Base-by-base conservation (phyloP, 2,888 invertebrate species). In the Thecophora atra region DNA sequence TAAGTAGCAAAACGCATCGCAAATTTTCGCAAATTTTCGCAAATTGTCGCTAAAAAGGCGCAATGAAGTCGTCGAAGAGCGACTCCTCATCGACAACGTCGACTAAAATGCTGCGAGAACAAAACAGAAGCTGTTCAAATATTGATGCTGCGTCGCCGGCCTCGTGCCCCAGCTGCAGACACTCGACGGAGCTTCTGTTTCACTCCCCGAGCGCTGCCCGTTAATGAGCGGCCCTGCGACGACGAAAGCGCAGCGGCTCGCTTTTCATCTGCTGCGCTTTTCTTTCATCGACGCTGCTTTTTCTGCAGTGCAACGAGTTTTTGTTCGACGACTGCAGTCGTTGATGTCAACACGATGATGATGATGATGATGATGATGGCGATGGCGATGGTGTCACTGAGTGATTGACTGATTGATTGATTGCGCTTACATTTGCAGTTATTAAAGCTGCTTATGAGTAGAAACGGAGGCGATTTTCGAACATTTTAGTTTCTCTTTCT, bases 71-170 rank as follows among this genome's bases (percentile, higher is more conserved):
- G 44, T 42, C 21, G 7, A 13, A 26, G 13, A 26, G n/a, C 47
- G 15, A 26, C 7, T 24, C 13, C 26, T 30, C n/a, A 11, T 62
- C 19, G n/a, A n/a, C n/a, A 30, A 15, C 37, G 28, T 7, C 24
- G 21, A 21, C 44, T n/a, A 2, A 47, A 64, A 44, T 47, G 30
- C 3, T 51, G 44, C 37, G 17, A 24, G 24, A 21, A 42, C 44
- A 64, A 51, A 64, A 64, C 47, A 58, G 68, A 68, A 68, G 68
- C 68, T 58, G 68, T 58, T 37, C 28, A 68, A 68, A 68, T 68
- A 68, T 68, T 68, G 37, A 68, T 56, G 8, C 42, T 58, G 17
- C 7, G 15, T 11, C 17, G 47, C 17, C 17, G 15, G 47, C 47
- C 47, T 1, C 47, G 47, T 15, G n/a, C 13, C 19, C 21, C n/a